Evolutionary conservation across 1,140 invertebrate genomes (phyloP).

Genomic region (Oscheius sp.): DNA sequence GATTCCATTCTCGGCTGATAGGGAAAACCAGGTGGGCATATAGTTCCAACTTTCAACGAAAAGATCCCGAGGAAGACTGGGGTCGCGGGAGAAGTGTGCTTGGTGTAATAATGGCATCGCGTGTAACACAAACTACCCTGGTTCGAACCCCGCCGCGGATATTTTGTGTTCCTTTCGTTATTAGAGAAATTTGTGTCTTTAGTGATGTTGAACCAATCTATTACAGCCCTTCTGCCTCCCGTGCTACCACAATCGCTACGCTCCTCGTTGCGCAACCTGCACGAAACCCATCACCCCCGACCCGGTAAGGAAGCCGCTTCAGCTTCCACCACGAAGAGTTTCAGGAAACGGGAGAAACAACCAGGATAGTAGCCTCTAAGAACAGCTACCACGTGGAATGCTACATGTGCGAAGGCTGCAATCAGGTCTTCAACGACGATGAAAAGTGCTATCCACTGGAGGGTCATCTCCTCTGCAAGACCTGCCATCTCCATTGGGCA

Average conservation of each 20-base stretch:
- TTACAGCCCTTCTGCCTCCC: conserved; percentile 79
- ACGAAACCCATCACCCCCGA: conserved; percentile 83
- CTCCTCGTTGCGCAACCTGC: conserved; percentile 92
- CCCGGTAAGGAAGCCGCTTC: conserved; percentile 65
- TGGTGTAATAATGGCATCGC: too few species aligned
- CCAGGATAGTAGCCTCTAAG: conserved; percentile 94
- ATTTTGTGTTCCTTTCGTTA: too few species aligned
- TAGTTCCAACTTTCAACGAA: not conserved
- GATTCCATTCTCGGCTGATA: conserved; percentile 92
- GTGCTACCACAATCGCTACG: conserved; percentile 96
- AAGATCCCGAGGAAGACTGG: not conserved
- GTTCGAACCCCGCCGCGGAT: too few species aligned
- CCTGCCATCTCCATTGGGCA: conserved; percentile 32
- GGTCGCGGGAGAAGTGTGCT: too few species aligned
- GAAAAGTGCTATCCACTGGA: conserved; percentile 29
- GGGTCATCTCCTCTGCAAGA: conserved; percentile 32
- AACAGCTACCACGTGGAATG: conserved; percentile 93
- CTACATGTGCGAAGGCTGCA: conserved; percentile 10
- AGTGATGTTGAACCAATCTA: too few species aligned
- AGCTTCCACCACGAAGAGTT: conserved; percentile 48
- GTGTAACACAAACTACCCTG: too few species aligned
- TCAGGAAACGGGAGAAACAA: conserved; percentile 90
- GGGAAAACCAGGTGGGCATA: conserved; percentile 82
- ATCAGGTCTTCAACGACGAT: conserved; percentile 13
- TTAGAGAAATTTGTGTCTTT: too few species aligned